Conservation (phyloP, 1,140 invertebrate species). For the Drosophila mayri region DNA sequence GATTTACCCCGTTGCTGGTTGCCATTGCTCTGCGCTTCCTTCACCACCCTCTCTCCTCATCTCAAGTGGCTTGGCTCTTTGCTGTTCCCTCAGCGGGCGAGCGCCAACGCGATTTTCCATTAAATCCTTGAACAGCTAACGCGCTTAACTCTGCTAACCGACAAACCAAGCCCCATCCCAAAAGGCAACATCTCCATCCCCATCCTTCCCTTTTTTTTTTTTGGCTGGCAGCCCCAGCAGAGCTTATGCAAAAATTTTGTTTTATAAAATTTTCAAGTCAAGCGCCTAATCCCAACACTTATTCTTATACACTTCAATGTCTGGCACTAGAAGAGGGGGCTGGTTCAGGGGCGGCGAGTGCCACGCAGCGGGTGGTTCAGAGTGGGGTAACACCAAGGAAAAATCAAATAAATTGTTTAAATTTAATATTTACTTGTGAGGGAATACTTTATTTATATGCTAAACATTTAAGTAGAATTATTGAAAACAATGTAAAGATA, state of each 20-base stretch:
- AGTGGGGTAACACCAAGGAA: background rate
- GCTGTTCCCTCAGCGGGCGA: constrained; percentile 42
- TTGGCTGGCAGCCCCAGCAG: constrained; percentile 45
- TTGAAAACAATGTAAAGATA: too few species aligned
- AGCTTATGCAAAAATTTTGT: constrained; percentile 84
- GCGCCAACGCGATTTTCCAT: constrained; percentile 73
- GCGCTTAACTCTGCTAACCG: constrained; percentile 75
- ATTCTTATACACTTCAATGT: constrained; percentile 84
- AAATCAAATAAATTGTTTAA: background rate
- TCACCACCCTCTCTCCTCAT: background rate
- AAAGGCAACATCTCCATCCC: background rate
- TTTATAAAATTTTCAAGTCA: constrained; percentile 84
- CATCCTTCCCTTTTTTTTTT: constrained; percentile 5
- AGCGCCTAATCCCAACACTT: constrained; percentile 83
- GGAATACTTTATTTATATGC: background rate
- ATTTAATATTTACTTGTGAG: too few species aligned
- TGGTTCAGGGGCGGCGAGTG: background rate
- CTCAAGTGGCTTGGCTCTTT: constrained; percentile 35
- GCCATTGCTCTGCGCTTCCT: constrained; percentile 2
- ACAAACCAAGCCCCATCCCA: constrained; percentile 29
- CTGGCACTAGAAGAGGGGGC: constrained; percentile 59
- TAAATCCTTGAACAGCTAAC: constrained; percentile 82
- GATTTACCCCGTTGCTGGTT: constrained; percentile 76
- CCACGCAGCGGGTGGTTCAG: constrained; percentile 5
- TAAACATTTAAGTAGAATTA: background rate